A percentile compares a stretch with the other conserved stretches of the same genome.
Evolutionary conservation across 2,113 vertebrate species (phyloP).

Genomic region (Ramphastos sulfuratus): DNA sequence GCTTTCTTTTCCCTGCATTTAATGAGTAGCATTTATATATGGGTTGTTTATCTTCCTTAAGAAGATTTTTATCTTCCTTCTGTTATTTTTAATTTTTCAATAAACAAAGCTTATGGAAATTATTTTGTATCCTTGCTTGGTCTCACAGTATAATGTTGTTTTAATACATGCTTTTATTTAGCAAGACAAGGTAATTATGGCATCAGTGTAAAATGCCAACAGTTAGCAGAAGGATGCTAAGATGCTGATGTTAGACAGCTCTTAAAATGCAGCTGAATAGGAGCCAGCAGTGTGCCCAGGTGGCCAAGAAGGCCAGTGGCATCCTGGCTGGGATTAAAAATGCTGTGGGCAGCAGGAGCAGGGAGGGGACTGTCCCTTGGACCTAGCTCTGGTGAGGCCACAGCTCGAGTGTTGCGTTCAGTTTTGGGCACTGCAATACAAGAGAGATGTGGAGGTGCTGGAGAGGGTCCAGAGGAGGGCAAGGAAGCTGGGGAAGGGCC

Average conservation of each 20-base stretch:
- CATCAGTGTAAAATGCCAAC: background rate
- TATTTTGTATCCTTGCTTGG: background rate
- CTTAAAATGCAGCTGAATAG: background rate
- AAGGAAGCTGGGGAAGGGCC: no score
- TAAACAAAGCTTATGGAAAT: background rate
- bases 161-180: background rate
- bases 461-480: no score
- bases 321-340: no score
- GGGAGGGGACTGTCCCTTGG: no score
- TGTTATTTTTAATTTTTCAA: background rate
- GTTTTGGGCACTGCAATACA: no score
- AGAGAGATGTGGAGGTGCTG: no score
- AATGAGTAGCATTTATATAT: background rate
- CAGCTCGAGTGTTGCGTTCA: no score
- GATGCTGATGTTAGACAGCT: background rate
- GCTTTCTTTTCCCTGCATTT: background rate
- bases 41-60: background rate
- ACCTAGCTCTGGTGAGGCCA: no score
- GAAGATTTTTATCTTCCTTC: background rate
- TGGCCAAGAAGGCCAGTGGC: no score
- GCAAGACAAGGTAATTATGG: background rate
- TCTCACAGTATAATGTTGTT: background rate
- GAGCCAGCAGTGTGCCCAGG: no score
- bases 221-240: background rate
- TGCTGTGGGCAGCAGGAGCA: no score